Conservation (phyloP, 2,113 vertebrate genomes). For the Genyomyrus donnyi region DNA sequence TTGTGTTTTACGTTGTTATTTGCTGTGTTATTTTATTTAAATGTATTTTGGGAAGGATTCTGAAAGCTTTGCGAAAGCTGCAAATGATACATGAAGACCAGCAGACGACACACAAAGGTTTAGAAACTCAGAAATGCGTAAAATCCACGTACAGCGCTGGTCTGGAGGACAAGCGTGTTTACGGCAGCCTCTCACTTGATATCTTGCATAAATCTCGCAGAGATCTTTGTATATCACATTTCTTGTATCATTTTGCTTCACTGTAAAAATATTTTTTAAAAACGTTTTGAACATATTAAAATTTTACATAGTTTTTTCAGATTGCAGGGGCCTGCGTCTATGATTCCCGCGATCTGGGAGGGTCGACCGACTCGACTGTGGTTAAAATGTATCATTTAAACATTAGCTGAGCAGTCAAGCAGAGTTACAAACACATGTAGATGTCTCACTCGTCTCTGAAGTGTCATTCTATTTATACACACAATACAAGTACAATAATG, state of each 20-base stretch:
- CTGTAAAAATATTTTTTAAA: neutral
- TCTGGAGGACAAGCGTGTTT: neutral
- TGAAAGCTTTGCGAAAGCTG: neutral
- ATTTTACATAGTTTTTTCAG: neutral
- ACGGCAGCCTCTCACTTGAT: neutral
- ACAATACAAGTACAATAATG: neutral
- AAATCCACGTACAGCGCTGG: neutral
- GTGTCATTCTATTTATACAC: neutral
- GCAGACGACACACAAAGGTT: too few species aligned
- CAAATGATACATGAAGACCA: neutral
- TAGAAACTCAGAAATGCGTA: neutral
- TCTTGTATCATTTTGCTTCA: neutral
- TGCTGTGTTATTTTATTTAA: neutral
- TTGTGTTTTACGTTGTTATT: neutral
- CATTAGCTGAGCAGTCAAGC: neutral
- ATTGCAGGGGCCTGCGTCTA: neutral
- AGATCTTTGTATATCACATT: neutral
- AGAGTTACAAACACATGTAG: neutral
- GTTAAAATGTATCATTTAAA: neutral
- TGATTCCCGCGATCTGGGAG: neutral
- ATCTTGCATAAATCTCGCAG: neutral
- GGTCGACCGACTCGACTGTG: neutral
- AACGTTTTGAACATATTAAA: neutral
- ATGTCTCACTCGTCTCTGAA: neutral
- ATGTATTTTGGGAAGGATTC: neutral